Percentiles rank a stretch among this genome's conserved stretches.
Evolutionary conservation across 2,113 vertebrate genomes (phyloP).

Genomic region (Pomatorhinus ruficollis): DNA sequence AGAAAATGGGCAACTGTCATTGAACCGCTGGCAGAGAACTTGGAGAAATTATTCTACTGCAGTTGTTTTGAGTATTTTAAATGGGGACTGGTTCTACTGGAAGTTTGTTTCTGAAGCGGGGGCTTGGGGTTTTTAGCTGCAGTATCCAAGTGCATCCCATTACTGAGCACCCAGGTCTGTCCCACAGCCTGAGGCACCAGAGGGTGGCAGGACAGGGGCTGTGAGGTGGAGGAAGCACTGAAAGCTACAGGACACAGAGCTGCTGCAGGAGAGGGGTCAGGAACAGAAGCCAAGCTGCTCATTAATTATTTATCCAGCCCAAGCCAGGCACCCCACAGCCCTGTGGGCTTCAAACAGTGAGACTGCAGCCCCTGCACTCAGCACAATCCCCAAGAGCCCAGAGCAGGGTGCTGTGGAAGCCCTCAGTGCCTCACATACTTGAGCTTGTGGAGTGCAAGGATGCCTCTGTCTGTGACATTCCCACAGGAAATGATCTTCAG

Average conservation of each 20-base stretch:
- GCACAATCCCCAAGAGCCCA: accelerated
- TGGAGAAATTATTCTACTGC: background rate
- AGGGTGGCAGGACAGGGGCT: accelerated
- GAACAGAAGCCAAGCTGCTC: background rate
- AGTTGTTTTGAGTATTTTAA: background rate
- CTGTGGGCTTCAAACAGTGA: background rate
- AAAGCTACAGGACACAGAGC: background rate
- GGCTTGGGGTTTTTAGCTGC: background rate
- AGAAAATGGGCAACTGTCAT: background rate
- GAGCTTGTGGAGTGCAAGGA: conserved; percentile 85
- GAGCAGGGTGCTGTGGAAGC: background rate
- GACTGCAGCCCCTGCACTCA: background rate
- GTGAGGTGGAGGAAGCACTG: background rate
- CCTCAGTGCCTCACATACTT: conserved; percentile 58
- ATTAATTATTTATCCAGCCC: background rate
- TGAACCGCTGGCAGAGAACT: background rate
- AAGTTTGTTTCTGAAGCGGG: background rate
- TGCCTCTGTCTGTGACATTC: conserved; percentile 88
- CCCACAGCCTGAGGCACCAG: background rate
- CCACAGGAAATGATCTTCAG: conserved; percentile 92
- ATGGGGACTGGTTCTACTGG: background rate
- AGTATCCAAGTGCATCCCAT: background rate
- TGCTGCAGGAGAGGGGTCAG: background rate
- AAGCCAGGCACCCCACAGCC: background rate
- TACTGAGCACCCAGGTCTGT: background rate